Evolutionary conservation across 1,140 invertebrate genomes (phyloP), one percentile per base, ranked within the genome.

Genomic region (Diabrotica virgifera): DNA sequence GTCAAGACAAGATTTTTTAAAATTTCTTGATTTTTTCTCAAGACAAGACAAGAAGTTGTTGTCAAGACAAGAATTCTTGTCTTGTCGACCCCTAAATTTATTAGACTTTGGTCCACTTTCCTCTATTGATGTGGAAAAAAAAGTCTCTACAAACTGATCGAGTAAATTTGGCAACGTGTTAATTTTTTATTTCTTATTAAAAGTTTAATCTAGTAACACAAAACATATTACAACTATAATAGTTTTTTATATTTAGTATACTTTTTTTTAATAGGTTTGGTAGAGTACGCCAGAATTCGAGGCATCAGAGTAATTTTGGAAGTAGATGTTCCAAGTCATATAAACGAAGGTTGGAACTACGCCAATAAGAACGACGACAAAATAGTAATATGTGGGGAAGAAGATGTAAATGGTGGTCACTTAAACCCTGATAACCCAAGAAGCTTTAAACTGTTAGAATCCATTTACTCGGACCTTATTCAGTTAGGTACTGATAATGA

Each of bases 251-350:
- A 24, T 24, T 24, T 24, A 24, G n/a, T 24, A 24, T 24, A 24
- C 24, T 35, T 58, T 13, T 14, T 11, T 6, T 59, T 53, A 53
- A n/a, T 13, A 62, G 59, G n/a, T n/a, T 78, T 93, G 8, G 81
- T 88, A 0, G 80, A 83, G 6, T 89, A 86, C 72, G 89, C 87
- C 0, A 81, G 81, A 63, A 75, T 87, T 35, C 80, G 89, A 52
- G 92, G 92, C 1, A 83, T 94, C 4, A 82, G 90, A 59, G 80
- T 90, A 1, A 77, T 91, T 24, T 73, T 84, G 14, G 92, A 94
- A 80, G 79, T 93, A 11, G 92, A 94, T 80, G 87, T 89, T 5
- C 92, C 92, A 0, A 88, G 90, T 5, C 92, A 94, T 76, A 89
- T 90, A 1, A 89, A 89, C 6, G 85, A 86, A 61, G 90, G 90